Evolutionary conservation across 1,140 invertebrate genomes (phyloP).

Genomic region (Leptinotarsa undecemlineata): DNA sequence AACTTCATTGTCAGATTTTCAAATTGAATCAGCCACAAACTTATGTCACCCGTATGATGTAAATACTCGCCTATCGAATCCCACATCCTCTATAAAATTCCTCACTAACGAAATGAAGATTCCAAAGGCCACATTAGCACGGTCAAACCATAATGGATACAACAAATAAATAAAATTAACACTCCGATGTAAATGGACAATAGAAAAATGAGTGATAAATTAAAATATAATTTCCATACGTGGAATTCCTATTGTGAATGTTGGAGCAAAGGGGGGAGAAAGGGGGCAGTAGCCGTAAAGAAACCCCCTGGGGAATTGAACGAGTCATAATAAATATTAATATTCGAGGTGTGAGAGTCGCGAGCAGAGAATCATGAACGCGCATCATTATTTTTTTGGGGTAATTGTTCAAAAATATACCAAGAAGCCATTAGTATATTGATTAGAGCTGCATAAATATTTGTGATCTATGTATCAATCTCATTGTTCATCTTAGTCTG

Average conservation of each 20-base stretch:
- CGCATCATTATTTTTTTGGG: no score
- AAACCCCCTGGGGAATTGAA: conserved; percentile 39
- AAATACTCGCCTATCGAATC: not conserved
- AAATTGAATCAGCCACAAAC: no score
- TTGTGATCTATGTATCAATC: no score
- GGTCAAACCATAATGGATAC: conserved; percentile 40
- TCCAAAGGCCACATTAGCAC: conserved; percentile 26
- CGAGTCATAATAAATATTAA: conserved; percentile 52
- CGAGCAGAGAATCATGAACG: conserved; percentile 12
- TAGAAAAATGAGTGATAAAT: conserved; percentile 53
- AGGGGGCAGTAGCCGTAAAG: conserved; percentile 42
- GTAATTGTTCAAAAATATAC: no score
- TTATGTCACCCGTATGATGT: not conserved
- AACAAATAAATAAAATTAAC: conserved; percentile 54
- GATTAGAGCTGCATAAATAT: no score
- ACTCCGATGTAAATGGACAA: conserved; percentile 52
- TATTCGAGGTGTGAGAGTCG: conserved; percentile 47
- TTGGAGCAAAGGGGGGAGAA: conserved; percentile 34
- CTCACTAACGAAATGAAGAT: conserved; percentile 14
- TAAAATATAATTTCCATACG: conserved; percentile 53
- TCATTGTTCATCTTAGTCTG: no score
- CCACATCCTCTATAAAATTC: conserved; percentile 6
- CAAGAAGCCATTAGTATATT: no score
- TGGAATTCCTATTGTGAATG: conserved; percentile 46
- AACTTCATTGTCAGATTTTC: no score